Base-by-base conservation (phyloP, 2,888 invertebrate species). In the Agonopterix subpropinquella region DNA sequence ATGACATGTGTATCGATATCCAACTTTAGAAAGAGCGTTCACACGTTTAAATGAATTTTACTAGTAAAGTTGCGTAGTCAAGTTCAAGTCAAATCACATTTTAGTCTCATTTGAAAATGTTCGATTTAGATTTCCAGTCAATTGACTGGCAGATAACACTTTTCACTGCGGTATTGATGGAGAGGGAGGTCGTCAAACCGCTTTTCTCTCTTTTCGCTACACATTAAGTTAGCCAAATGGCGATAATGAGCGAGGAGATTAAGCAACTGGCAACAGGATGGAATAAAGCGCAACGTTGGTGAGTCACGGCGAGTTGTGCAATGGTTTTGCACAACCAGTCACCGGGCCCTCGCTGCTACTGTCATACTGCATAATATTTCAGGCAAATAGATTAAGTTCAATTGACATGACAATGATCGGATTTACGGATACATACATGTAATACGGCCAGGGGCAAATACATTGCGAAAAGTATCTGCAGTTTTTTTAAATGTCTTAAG, bases 311-410 rank as follows among this genome's bases (percentile, higher is more conserved):
- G 43, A 48, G 59, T 86, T 84, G 77, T 77, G 84, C 76, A 86
- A 87, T 62, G 57, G 58, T 62, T 52, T 80, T 77, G 75, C 83
- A 80, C 78, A 83, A 82, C 75, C 71, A 70, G 69, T 67, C 63
- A 59, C 61, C 67, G 57, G 62, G 68, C 66, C 67, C 70, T 72
- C 63, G 58, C 54, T 52, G 64, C 60, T 61, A 62, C 73, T 66
- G 69, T 64, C 67, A 65, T 61, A 69, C 62, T 63, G 61, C 63
- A 66, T 70, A 65, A 72, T 61, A 65, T 64, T 65, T 56, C 53
- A 57, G 60, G 47, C 55, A 60, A 67, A 62, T 51, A 59, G 56
- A 54, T 53, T 47, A 49, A 48, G 50, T 49, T 56, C 39, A n/a
- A 9, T 9, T n/a, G 51, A 52, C 48, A 52, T 54, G 54, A 57